These are phyloP conservation scores for Sycobia sp. DNA, from an alignment of 1,140 invertebrate species.

Conservation along the genomic window DNA sequence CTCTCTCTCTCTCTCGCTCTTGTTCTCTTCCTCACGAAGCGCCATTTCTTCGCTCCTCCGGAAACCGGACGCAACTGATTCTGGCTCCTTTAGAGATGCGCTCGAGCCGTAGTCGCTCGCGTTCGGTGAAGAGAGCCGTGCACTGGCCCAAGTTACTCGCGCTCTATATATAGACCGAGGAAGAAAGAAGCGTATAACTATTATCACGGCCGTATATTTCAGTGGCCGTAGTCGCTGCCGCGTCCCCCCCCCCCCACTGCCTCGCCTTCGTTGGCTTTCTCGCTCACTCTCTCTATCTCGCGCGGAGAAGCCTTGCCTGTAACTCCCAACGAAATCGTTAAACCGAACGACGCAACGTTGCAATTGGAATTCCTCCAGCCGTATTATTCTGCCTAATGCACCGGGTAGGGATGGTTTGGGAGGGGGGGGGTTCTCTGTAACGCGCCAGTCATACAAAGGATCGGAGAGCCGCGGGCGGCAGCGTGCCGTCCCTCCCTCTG, in stretches of 20 bases:
- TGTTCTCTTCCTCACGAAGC: not conserved
- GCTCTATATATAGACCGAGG: too few relatives aligned
- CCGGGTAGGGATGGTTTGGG: too few relatives aligned
- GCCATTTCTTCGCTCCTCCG: conserved; percentile 10
- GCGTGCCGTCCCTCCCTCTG: too few relatives aligned
- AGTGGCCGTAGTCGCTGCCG: not conserved
- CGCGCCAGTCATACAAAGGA: conserved; percentile 20
- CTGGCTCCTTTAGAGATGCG: conserved; percentile 10
- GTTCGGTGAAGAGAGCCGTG: too few relatives aligned
- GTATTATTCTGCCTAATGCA: conserved; percentile 40
- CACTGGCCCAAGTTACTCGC: too few relatives aligned
- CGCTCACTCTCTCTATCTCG: not conserved
- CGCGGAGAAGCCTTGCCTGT: conserved; percentile 11
- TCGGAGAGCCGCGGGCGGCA: too few relatives aligned
- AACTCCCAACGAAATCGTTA: conserved; percentile 41
- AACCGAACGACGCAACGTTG: conserved; percentile 39
- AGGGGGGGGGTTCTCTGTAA: too few relatives aligned
- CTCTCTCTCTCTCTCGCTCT: too few relatives aligned
- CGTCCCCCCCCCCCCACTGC: too few relatives aligned
- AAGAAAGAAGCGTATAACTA: conserved; percentile 27
- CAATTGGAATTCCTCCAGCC: conserved; percentile 44
- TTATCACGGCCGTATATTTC: conserved; percentile 33
- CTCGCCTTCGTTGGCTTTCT: not conserved
- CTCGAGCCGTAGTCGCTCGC: too few relatives aligned
- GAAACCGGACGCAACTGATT: conserved; percentile 29